Percentiles rank a stretch among this genome's conserved stretches.
phyloP scores from a whole-genome alignment of 2,888 invertebrate species.

The Acanthosepion lycidas region DNA sequence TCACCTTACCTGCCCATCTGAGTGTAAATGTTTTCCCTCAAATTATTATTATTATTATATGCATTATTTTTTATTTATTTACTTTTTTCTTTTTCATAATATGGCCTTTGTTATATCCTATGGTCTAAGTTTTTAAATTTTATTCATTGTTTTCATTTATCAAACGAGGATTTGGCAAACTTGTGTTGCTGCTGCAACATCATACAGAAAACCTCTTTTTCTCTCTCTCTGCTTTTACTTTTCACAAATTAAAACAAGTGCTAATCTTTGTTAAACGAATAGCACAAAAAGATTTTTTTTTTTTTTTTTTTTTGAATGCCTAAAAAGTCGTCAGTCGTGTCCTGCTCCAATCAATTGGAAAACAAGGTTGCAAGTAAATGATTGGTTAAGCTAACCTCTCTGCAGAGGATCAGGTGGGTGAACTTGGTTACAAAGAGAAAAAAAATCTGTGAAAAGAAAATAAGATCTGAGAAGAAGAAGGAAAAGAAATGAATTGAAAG shows the following conservation, averaged over 20 bases:
- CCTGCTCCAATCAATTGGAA: neutral
- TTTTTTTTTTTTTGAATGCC: neutral
- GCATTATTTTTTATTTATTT: neutral
- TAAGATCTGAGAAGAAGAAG: neutral
- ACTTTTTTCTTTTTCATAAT: neutral
- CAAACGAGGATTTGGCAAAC: neutral
- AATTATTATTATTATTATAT: neutral
- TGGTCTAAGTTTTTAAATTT: neutral
- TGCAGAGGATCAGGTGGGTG: neutral
- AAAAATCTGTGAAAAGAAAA: neutral
- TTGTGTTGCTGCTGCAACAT: neutral
- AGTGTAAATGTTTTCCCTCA: too few species aligned
- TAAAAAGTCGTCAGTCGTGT: neutral
- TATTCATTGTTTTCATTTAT: neutral
- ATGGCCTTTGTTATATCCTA: neutral
- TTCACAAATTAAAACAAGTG: neutral
- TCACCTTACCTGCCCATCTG: too few species aligned
- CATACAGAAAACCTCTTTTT: neutral
- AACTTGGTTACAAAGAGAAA: neutral
- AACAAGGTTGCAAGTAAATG: neutral
- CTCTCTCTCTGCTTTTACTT: neutral
- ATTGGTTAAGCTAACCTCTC: neutral
- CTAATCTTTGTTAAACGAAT: neutral
- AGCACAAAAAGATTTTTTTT: neutral
- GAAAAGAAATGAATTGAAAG: neutral